These are phyloP conservation scores for Acestrorhynchus altus DNA, from an alignment of 2,797 vertebrate genomes.

Conservation along the genomic window DNA sequence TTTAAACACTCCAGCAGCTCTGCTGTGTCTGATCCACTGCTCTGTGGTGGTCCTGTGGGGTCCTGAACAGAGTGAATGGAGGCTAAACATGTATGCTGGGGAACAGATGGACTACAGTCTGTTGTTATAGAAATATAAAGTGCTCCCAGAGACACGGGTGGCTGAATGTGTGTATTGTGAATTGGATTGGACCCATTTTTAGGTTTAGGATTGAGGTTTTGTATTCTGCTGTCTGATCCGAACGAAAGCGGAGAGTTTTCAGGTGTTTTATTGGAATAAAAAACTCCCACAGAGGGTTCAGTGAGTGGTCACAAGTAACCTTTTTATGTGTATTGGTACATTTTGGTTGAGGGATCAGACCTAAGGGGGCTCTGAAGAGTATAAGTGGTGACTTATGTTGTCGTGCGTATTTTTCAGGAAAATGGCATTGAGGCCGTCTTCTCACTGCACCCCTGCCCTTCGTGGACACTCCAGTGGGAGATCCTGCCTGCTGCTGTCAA, in stretches of 20 bases:
- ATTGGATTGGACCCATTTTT: background rate
- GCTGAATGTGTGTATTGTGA: background rate
- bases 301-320: background rate
- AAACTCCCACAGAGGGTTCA: background rate
- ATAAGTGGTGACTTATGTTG: conserved; percentile 64
- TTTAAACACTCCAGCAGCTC: too few species aligned
- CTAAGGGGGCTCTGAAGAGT: conserved; percentile 39
- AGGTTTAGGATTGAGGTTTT: too few species aligned
- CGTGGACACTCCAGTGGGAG: conserved; percentile 89
- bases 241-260: background rate
- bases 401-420: conserved; percentile 74
- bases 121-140: too few species aligned
- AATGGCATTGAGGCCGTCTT: conserved; percentile 87
- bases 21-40: too few species aligned
- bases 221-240: background rate
- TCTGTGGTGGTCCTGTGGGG: too few species aligned
- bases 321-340: background rate
- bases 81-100: too few species aligned
- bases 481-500: conserved; percentile 87
- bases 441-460: conserved; percentile 86
- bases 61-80: too few species aligned
- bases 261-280: background rate
- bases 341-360: conserved; percentile 18
- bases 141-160: too few species aligned
- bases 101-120: too few species aligned